Evolutionary conservation across 2,888 invertebrate species (phyloP), one percentile per base, ranked within the genome.

Genomic region (Ophion obscuratus): DNA sequence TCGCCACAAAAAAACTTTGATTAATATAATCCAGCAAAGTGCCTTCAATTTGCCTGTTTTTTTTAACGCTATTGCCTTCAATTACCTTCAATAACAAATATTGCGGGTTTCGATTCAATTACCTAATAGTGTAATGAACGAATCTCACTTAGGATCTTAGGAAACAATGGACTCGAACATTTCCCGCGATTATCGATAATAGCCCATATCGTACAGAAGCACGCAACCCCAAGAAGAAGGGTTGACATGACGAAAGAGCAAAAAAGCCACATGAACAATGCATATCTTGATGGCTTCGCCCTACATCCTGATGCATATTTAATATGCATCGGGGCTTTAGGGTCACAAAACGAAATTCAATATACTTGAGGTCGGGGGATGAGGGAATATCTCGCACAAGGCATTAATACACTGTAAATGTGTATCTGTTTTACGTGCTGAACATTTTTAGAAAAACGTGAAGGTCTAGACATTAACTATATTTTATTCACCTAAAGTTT

Each of bases 321-420:
- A 75, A 75, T 75, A 64, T 75, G 64, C 64, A 64, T 44, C 40
- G 61, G n/a, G 20, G 73, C 17, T 36, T 17, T 57, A 59, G 68
- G 61, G 64, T 64, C 66, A 66, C 36, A 40, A 57, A 71, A 71
- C 53, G 71, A 71, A 71, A 57, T 71, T 71, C 71, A 57, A 31
- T 71, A 57, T 10, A 57, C 9, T 57, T 14, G 57, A 24, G 0
- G 44, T 17, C 14, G 17, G 53, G 17, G 5, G 53, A 3, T 17
- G 53, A 17, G 17, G 14, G 3, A 17, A 53, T 53, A 53, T 17
- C 53, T 14, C 14, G 17, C 53, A 0, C 14, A 17, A 9, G 44
- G 4, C 11, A 44, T 75, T 40, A 75, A 44, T 75, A 44, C 61
- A 62, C 62, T 47, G 24, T 75, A 44, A 44, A 75, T 75, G 44